These are phyloP conservation scores for Mustelus asterias DNA, from an alignment of 2,113 vertebrate species.

Conservation along the genomic window DNA sequence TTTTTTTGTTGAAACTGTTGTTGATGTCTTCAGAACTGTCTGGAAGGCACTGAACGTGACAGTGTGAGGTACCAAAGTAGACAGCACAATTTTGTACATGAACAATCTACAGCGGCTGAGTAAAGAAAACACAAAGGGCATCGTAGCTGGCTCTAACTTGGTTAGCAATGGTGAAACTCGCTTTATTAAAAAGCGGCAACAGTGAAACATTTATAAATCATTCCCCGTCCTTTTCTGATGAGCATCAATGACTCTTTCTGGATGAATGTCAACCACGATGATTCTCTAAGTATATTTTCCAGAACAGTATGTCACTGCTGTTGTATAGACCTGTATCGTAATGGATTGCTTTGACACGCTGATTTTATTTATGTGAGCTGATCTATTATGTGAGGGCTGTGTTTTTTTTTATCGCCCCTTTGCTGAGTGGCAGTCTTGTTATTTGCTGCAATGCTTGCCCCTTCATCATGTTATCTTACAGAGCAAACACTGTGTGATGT, in stretches of 20 bases:
- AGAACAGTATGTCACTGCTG: neutral
- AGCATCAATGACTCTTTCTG: neutral
- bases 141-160: neutral
- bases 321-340: neutral
- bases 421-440: neutral
- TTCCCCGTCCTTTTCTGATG: neutral
- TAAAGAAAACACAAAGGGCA: neutral
- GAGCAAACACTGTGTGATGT: neutral
- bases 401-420: neutral
- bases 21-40: neutral
- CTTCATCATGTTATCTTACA: neutral
- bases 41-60: neutral
- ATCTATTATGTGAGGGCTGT: neutral
- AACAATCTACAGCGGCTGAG: neutral
- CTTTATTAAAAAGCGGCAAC: neutral
- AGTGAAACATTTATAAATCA: neutral
- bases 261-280: neutral
- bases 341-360: neutral
- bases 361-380: slow-evolving; percentile 21
- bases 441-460: neutral
- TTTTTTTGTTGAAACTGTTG: neutral
- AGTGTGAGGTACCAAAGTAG: neutral
- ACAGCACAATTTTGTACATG: neutral
- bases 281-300: neutral
- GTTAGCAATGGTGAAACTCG: neutral